Evolutionary conservation across 2,888 invertebrate genomes (phyloP).

Genomic region (Amphipyra tragopoginis): DNA sequence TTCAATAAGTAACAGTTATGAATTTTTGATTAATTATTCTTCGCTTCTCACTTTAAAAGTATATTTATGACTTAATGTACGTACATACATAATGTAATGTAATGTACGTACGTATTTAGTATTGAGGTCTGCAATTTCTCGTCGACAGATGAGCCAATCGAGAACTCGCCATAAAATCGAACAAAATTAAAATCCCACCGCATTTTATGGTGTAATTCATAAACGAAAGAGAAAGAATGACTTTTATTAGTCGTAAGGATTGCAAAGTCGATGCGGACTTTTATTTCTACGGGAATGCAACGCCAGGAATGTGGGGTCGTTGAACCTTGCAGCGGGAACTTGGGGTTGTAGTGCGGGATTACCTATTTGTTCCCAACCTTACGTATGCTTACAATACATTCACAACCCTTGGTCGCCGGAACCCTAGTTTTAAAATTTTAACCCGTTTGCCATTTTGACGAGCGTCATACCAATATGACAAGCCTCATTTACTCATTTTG

Average conservation of each 20-base stretch:
- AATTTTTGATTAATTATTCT: slow-evolving; percentile 20
- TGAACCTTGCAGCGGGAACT: slow-evolving; percentile 73
- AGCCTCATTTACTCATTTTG: slow-evolving; percentile 3
- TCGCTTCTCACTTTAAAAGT: slow-evolving; percentile 2
- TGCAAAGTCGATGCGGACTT: slow-evolving; percentile 63
- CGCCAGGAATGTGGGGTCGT: slow-evolving; percentile 74
- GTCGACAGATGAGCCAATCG: slow-evolving; percentile 29
- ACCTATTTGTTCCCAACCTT: slow-evolving; percentile 67
- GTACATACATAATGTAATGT: too few relatives aligned
- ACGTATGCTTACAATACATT: slow-evolving; percentile 60
- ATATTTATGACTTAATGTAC: slow-evolving; percentile 1
- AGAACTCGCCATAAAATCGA: slow-evolving; percentile 57
- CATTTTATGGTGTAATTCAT: slow-evolving; percentile 56
- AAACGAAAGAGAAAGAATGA: slow-evolving; percentile 59
- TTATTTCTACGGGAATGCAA: slow-evolving; percentile 73
- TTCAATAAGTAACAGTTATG: too few relatives aligned
- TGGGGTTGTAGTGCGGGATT: slow-evolving; percentile 68
- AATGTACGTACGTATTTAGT: slow-evolving; percentile 6
- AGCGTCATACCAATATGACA: slow-evolving; percentile 4
- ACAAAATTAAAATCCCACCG: slow-evolving; percentile 58
- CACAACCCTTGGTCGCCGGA: slow-evolving; percentile 49
- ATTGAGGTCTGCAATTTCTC: slow-evolving; percentile 23
- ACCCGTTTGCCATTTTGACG: slow-evolving; percentile 34
- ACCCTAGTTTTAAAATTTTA: slow-evolving; percentile 37
- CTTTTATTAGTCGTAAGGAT: slow-evolving; percentile 58